Evolutionary conservation across 2,888 invertebrate genomes (phyloP), one percentile per base, ranked within the genome.

Genomic region (Synanthedon myopaeformis): DNA sequence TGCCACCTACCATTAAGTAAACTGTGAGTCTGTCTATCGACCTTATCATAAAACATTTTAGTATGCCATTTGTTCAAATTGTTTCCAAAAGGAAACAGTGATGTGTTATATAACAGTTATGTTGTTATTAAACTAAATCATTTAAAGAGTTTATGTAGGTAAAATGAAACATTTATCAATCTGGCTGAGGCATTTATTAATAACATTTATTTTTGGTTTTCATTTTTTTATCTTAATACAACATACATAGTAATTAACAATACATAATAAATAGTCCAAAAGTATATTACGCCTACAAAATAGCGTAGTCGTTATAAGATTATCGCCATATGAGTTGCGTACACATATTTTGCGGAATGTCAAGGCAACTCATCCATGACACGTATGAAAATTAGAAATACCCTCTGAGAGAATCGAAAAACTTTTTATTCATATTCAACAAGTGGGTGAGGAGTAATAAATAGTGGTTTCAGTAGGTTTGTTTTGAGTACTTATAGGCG

Each of bases 241-340:
- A 88, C 86, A 88, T 88, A 88, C 85, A 86, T 87, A 86, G 86
- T 87, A 86, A 86, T 87, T 86, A 87, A 87, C 86, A 87, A 85
- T 86, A 87, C 86, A 83, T 87, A 87, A 86, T 87, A 87, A 87
- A 87, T 86, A 86, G 85, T 88, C 87, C 84, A 88, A 88, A 88
- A 88, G 86, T 88, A 88, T 88, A 88, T 88, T 84, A 86, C 87
- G 87, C 86, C 84, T 86, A 87, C 86, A 83, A 87, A 87, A 84
- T 82, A 84, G 86, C 85, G 86, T 85, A 86, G 85, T 84, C 82
- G 85, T 85, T 86, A 84, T 84, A 82, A 85, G 86, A 83, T 85
- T 83, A 85, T 80, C 81, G 84, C 80, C 86, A 80, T 74, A 78
- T 74, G 83, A 86, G 85, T 84, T 84, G 84, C 81, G 72, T 69